Percentiles rank a stretch among this genome's conserved stretches.
Conservation (phyloP, 2,888 invertebrate genomes). For the Idaea straminata region DNA sequence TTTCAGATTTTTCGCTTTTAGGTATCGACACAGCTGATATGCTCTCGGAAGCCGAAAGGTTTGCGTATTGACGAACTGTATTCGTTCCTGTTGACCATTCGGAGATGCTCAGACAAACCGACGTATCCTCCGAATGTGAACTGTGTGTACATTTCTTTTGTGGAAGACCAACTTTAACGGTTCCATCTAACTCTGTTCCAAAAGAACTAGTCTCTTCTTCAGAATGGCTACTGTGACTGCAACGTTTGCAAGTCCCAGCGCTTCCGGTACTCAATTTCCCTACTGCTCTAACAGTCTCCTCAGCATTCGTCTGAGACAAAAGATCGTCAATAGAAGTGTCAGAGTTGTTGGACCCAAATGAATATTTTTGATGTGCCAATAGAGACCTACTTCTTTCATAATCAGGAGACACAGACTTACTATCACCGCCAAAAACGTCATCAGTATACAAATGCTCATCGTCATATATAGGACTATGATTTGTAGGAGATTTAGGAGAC, state of each 20-base stretch:
- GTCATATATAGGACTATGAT: conserved; percentile 81
- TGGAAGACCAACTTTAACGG: conserved; percentile 88
- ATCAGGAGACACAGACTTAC: conserved; percentile 81
- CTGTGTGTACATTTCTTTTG: conserved; percentile 91
- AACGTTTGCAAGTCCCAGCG: conserved; percentile 79
- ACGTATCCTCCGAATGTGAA: conserved; percentile 92
- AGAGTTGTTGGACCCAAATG: conserved; percentile 82
- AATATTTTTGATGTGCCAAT: conserved; percentile 66
- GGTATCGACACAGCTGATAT: conserved; percentile 81
- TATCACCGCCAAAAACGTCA: conserved; percentile 82
- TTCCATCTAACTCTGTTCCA: conserved; percentile 89
- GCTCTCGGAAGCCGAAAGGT: conserved; percentile 85
- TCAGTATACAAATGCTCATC: conserved; percentile 81
- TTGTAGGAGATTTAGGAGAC: conserved; percentile 81
- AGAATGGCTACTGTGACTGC: conserved; percentile 86
- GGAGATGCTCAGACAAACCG: conserved; percentile 90
- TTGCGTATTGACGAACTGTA: conserved; percentile 89
- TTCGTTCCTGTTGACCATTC: conserved; percentile 94
- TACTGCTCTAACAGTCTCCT: conserved; percentile 77
- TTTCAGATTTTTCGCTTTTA: conserved; percentile 82
- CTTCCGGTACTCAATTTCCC: conserved; percentile 73
- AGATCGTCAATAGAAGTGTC: conserved; percentile 83
- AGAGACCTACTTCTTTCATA: conserved; percentile 72
- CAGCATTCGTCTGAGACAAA: conserved; percentile 79
- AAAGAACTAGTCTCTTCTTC: conserved; percentile 88